Evolutionary conservation across 2,113 vertebrate species (phyloP).

Genomic region (Bufo gargarizans): DNA sequence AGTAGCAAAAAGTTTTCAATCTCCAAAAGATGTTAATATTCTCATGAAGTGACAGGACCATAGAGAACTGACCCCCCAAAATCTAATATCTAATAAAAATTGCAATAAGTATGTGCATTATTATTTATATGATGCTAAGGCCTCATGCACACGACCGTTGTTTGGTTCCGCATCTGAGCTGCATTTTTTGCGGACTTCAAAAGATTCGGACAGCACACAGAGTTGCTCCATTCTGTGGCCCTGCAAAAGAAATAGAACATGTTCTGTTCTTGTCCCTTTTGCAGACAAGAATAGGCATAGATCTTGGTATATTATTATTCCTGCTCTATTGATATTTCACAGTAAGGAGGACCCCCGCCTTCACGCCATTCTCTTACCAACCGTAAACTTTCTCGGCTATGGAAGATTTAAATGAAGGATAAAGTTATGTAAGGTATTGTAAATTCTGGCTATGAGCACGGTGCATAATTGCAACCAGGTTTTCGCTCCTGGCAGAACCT

Average conservation of each 20-base stretch:
- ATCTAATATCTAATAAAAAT: no score
- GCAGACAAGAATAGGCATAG: not conserved
- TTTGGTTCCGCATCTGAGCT: no score
- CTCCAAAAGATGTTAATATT: not conserved
- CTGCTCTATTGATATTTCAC: not conserved
- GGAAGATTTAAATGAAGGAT: conserved; percentile 55
- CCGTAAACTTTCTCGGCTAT: conserved; percentile 40
- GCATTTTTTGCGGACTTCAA: no score
- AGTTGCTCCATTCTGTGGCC: no score
- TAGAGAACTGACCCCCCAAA: no score
- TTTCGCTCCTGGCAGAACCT: conserved; percentile 13
- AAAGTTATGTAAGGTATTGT: conserved; percentile 57
- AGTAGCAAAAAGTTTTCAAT: conserved; percentile 2
- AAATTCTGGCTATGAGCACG: conserved; percentile 45
- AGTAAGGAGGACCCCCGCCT: not conserved
- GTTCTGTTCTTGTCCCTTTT: no score
- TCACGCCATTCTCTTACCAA: conserved; percentile 28
- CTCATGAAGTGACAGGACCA: not conserved
- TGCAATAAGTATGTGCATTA: no score
- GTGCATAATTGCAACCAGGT: conserved; percentile 47
- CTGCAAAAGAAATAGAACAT: no score
- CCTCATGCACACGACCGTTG: no score
- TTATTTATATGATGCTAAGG: no score
- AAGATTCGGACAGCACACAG: no score
- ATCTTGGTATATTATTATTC: not conserved